Evolutionary conservation across 2,888 invertebrate species (phyloP).

Genomic region (Exephanes ischioxanthus): DNA sequence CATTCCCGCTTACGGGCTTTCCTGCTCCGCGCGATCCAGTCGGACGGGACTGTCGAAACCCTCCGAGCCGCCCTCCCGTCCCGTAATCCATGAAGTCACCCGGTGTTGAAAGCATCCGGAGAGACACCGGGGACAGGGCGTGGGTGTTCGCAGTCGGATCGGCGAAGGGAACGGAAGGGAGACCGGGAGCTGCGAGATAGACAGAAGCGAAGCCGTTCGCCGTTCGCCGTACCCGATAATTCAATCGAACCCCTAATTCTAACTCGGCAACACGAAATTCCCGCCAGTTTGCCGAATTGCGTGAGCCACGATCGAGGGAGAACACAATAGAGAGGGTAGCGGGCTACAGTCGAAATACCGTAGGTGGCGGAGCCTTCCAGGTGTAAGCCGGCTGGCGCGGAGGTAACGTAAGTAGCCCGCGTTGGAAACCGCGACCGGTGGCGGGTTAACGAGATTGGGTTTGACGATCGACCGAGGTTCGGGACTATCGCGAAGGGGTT

Average conservation of each 20-base stretch:
- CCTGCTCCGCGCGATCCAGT: constrained; percentile 39
- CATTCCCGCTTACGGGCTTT: constrained; percentile 52
- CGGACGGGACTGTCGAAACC: constrained; percentile 64
- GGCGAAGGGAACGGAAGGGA: constrained; percentile 36
- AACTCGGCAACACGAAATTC: constrained; percentile 84
- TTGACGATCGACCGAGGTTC: constrained; percentile 71
- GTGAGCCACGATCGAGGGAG: constrained; percentile 76
- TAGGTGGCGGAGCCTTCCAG: constrained; percentile 66
- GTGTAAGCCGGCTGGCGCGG: constrained; percentile 32
- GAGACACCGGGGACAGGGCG: constrained; percentile 63
- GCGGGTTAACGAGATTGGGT: constrained; percentile 78
- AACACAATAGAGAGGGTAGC: constrained; percentile 76
- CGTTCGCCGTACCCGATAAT: constrained; percentile 80
- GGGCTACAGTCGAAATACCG: constrained; percentile 75
- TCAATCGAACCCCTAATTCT: constrained; percentile 85
- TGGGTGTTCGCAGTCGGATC: constrained; percentile 43
- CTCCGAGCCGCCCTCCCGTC: constrained; percentile 12
- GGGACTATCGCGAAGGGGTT: constrained; percentile 44
- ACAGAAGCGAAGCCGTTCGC: constrained; percentile 66
- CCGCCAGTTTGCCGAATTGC: constrained; percentile 84
- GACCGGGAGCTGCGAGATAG: constrained; percentile 58
- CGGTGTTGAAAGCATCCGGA: constrained; percentile 67
- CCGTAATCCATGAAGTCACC: constrained; percentile 62
- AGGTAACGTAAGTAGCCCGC: constrained; percentile 36
- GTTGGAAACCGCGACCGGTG: constrained; percentile 5